Percentiles rank a stretch among this genome's conserved stretches.
These are phyloP conservation scores for Tragelaphus buxtoni DNA, from an alignment of 2,113 vertebrate genomes.

Conservation along the genomic window DNA sequence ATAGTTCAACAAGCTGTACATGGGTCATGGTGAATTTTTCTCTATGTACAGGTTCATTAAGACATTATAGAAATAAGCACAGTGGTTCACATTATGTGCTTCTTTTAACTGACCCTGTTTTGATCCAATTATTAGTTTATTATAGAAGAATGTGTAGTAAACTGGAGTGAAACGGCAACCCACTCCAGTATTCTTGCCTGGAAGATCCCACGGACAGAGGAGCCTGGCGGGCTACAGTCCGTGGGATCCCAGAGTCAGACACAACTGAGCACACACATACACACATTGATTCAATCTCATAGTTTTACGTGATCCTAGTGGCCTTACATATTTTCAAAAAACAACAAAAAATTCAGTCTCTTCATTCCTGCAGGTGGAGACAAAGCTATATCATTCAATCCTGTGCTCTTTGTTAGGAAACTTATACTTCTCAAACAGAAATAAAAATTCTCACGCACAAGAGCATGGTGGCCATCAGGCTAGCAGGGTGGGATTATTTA, in stretches of 20 bases:
- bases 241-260: not conserved
- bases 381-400: slow-evolving; percentile 52
- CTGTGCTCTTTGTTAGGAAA: not conserved
- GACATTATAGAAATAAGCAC: not conserved
- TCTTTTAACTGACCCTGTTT: not conserved
- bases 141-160: not conserved
- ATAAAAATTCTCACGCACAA: not conserved
- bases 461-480: not conserved
- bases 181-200: not conserved
- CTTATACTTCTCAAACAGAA: not conserved
- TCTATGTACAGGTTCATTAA: not conserved
- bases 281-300: not conserved
- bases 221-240: not conserved
- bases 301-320: not conserved
- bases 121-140: not conserved
- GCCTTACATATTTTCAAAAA: not conserved
- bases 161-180: not conserved
- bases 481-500: not conserved
- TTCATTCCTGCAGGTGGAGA: slow-evolving; percentile 71
- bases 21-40: not conserved
- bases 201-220: not conserved
- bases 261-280: not conserved
- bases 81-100: not conserved
- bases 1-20: not conserved
- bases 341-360: not conserved